Evolutionary conservation across 2,113 vertebrate species (phyloP), one percentile per base, ranked within the genome.

Genomic region (Chitala chitala): DNA sequence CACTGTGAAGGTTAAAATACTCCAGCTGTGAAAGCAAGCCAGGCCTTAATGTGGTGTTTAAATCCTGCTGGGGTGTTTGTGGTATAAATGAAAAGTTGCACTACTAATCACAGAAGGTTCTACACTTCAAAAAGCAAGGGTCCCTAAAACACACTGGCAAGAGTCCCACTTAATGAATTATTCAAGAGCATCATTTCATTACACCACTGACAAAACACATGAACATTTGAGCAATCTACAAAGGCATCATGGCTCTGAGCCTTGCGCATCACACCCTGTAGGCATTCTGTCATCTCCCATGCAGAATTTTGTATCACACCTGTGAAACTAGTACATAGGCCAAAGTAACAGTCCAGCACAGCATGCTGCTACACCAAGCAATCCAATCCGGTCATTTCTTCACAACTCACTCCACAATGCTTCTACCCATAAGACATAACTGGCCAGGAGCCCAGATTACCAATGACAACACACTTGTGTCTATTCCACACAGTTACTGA

Each of bases 181-280:
- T 72, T 72, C 33, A 72, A 36, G 53, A 36, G 12, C 12, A 48
- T 29, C 13, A 7, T 20, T 69, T 69, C 50, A 58, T 72, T 58
- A 72, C 13, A 40, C 36, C 24, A 20, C 51, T 24, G 33, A 29
- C 53, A 58, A 33, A 17, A 36, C 29, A 13, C 48, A 15, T 17
- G 59, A 13, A 36, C 26, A 3, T 10, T 10, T 10, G 7, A 63
- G 56, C 12, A 4, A 3, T 26, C 29, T 15, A 15, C 59, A 4
- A 1, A 17, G 59, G 22, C 24, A 22, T n/a, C 59, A 38, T 50
- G 42, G 65, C 42, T 29, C 22, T 6, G 65, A 31, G 68, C 68
- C 48, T 48, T 20, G 13, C 36, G 9, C 22, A 48, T 17, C 17
- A 1, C 22, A 10, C 40, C 1, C 42, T 15, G 42, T 20, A 48